phyloP scores from a whole-genome alignment of 2,888 invertebrate species.

The Hoplodrina ambigua region DNA sequence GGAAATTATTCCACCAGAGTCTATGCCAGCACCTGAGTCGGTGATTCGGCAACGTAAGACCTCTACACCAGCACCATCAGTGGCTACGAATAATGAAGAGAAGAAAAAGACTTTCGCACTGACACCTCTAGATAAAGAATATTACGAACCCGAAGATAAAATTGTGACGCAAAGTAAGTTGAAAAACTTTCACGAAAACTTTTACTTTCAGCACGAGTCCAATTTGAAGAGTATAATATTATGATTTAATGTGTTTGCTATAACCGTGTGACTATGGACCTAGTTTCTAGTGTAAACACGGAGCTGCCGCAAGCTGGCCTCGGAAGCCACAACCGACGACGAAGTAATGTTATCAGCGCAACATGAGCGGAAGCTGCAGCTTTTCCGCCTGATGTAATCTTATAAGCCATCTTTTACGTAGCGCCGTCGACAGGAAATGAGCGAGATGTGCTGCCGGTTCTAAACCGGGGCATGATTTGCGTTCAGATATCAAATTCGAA shows the following conservation, averaged over 20 bases:
- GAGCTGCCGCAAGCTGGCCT: not conserved
- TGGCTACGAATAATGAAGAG: slow-evolving; percentile 14
- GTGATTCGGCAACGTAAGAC: not conserved
- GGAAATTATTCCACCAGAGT: slow-evolving; percentile 12
- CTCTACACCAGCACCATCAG: not conserved
- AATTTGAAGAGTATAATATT: not conserved
- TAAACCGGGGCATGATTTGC: not conserved
- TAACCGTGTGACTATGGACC: not conserved
- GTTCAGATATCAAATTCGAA: slow-evolving; percentile 5
- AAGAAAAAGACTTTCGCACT: slow-evolving; percentile 71
- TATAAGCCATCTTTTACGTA: not conserved
- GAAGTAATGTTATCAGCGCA: slow-evolving; percentile 13
- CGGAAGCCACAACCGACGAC: not conserved
- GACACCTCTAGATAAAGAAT: slow-evolving; percentile 76
- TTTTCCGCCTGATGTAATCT: slow-evolving; percentile 11
- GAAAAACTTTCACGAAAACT: not conserved
- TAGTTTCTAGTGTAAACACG: not conserved
- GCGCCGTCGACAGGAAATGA: not conserved
- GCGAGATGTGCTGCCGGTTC: not conserved
- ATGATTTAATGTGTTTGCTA: slow-evolving; percentile 5
- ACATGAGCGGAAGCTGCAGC: slow-evolving; percentile 14
- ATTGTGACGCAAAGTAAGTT: slow-evolving; percentile 64
- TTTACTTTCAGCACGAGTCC: not conserved
- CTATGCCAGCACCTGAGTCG: not conserved
- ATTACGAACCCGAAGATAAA: slow-evolving; percentile 65